Evolutionary conservation across 2,888 invertebrate species (phyloP).

Genomic region (Tenthredo notha): DNA sequence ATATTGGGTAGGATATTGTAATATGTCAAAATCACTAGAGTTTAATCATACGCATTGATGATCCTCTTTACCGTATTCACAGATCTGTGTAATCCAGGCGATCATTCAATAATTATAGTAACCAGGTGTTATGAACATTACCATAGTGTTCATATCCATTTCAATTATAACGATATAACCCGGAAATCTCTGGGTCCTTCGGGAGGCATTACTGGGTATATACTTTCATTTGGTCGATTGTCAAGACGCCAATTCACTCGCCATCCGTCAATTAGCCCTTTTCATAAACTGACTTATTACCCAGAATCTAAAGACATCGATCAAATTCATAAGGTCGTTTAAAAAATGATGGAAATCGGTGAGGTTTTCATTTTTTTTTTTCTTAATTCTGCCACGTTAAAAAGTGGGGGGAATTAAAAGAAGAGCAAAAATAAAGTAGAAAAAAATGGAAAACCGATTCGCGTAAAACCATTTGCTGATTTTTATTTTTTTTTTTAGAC

Average conservation of each 20-base stretch:
- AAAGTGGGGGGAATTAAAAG: no score
- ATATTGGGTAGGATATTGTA: not conserved
- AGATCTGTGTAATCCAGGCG: not conserved
- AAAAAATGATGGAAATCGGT: not conserved
- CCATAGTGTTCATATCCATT: slow-evolving; percentile 1
- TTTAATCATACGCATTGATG: not conserved
- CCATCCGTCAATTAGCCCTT: slow-evolving; percentile 19
- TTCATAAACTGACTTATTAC: not conserved
- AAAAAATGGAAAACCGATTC: no score
- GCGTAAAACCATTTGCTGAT: no score
- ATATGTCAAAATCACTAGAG: not conserved
- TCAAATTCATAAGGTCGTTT: not conserved
- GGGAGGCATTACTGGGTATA: not conserved
- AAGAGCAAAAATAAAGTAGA: no score
- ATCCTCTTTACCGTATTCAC: not conserved
- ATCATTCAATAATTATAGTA: not conserved
- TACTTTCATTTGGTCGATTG: not conserved
- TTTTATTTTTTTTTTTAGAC: no score
- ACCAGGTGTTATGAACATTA: not conserved
- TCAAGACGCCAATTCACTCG: slow-evolving; percentile 14
- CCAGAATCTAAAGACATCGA: not conserved
- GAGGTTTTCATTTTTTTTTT: not conserved
- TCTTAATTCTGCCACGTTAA: not conserved
- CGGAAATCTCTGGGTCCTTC: not conserved
- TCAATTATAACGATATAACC: slow-evolving; percentile 10